Conservation (phyloP, 2,888 invertebrate genomes). For the Rhagonycha fulva region DNA sequence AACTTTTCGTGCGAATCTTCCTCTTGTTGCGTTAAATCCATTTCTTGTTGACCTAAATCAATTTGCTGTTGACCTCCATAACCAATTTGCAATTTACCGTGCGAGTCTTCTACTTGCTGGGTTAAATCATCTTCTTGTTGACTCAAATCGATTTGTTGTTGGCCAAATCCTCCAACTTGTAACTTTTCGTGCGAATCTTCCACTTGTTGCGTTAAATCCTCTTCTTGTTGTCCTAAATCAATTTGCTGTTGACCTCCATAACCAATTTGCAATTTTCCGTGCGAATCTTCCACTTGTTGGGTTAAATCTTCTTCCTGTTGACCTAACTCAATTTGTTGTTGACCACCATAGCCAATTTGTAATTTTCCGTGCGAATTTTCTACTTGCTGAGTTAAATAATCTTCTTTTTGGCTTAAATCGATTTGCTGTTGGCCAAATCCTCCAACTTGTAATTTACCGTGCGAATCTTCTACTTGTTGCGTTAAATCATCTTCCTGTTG, state of each 20-base stretch:
- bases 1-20: conserved; percentile 27
- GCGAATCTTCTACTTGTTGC: conserved; percentile 36
- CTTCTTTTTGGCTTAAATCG: conserved; percentile 31
- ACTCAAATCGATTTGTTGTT: conserved; percentile 17
- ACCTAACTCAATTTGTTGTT: conserved; percentile 5
- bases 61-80: not conserved
- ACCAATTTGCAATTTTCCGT: conserved; percentile 39
- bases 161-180: not conserved
- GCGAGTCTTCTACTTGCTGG: conserved; percentile 33
- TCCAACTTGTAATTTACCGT: conserved; percentile 17
- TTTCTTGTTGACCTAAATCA: conserved; percentile 16
- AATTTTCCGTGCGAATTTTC: conserved; percentile 24
- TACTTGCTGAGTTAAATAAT: conserved; percentile 36
- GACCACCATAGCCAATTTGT: conserved; percentile 26
- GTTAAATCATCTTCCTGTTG: conserved; percentile 33
- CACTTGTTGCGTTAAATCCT: conserved; percentile 13
- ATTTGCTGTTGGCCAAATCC: conserved; percentile 4
- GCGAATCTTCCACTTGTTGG: conserved; percentile 32
- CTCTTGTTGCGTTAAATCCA: conserved; percentile 39
- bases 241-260: conserved; percentile 27
- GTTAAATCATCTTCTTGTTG: conserved; percentile 28
- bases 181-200: not conserved
- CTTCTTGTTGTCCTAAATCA: conserved; percentile 1
- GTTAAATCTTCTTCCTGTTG: conserved; percentile 30
- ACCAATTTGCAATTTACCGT: conserved; percentile 13